Evolutionary conservation across 2,888 invertebrate genomes (phyloP).

Genomic region (Idaea aversata): DNA sequence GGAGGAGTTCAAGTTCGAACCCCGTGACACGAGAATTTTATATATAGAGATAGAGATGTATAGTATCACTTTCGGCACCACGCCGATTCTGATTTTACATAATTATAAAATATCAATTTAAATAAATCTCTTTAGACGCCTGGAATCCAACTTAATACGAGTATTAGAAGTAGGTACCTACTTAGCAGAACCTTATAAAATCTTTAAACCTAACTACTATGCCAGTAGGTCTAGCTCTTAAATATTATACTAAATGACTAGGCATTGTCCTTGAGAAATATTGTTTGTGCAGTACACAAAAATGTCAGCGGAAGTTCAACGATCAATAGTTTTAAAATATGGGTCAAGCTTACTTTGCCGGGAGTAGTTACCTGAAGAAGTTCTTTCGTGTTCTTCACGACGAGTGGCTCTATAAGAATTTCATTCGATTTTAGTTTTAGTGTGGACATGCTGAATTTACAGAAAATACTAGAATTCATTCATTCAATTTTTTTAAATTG

Average conservation of each 20-base stretch:
- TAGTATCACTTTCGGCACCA: too few relatives aligned
- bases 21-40: too few relatives aligned
- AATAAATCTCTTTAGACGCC: background rate
- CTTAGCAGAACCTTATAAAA: background rate
- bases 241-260: background rate
- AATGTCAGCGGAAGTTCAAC: slow-evolving; percentile 28
- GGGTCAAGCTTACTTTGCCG: slow-evolving; percentile 54
- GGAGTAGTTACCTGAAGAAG: slow-evolving; percentile 21
- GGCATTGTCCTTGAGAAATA: background rate
- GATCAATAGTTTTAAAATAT: slow-evolving; percentile 62
- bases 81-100: too few relatives aligned
- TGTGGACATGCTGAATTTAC: slow-evolving; percentile 4
- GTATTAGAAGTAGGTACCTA: background rate
- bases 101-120: background rate
- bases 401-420: background rate
- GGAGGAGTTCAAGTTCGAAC: too few relatives aligned
- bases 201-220: background rate
- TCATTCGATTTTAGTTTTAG: background rate
- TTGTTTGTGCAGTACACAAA: slow-evolving; percentile 18
- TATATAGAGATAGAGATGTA: too few relatives aligned
- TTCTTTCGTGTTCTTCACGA: slow-evolving; percentile 9
- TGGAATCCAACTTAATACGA: background rate
- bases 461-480: slow-evolving; percentile 15
- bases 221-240: background rate
- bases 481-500: slow-evolving; percentile 10